A percentile compares a stretch with the other conserved stretches of the same genome.
Conservation (phyloP, 2,113 vertebrate species). For the Cromileptes altivelis region DNA sequence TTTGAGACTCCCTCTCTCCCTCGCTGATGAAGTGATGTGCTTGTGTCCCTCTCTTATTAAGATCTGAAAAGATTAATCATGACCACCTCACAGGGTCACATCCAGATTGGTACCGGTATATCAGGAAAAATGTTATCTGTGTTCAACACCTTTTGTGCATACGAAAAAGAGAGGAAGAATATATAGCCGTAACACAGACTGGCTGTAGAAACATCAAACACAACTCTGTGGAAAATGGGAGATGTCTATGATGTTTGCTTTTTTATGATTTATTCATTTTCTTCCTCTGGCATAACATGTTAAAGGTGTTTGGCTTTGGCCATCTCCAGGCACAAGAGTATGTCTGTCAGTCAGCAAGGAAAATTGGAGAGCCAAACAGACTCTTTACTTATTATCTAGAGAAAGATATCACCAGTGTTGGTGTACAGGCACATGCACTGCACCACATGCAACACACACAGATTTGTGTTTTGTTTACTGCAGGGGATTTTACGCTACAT, state of each 20-base stretch:
- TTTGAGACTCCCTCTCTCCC: background rate
- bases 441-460: background rate
- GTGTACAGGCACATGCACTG: background rate
- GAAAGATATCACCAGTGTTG: slow-evolving; percentile 4
- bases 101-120: slow-evolving; percentile 15
- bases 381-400: slow-evolving; percentile 27
- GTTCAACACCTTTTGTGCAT: slow-evolving; percentile 10
- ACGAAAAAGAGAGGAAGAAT: background rate
- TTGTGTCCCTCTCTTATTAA: slow-evolving; percentile 13
- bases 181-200: slow-evolving; percentile 6
- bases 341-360: slow-evolving; percentile 48
- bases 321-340: slow-evolving; percentile 34
- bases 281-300: slow-evolving; percentile 26
- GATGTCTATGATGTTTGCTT: slow-evolving; percentile 38
- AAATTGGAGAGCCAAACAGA: slow-evolving; percentile 34
- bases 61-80: slow-evolving; percentile 38
- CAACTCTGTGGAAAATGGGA: slow-evolving; percentile 19
- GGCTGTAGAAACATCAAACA: slow-evolving; percentile 14
- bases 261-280: slow-evolving; percentile 63
- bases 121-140: slow-evolving; percentile 20
- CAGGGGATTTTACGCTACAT: slow-evolving; percentile 26
- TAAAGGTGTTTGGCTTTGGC: slow-evolving; percentile 40
- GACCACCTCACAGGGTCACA: slow-evolving; percentile 26
- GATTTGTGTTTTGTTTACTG: background rate
- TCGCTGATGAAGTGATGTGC: slow-evolving; percentile 16